Base-by-base conservation (phyloP, 2,888 invertebrate genomes). In the Tuta absoluta region DNA sequence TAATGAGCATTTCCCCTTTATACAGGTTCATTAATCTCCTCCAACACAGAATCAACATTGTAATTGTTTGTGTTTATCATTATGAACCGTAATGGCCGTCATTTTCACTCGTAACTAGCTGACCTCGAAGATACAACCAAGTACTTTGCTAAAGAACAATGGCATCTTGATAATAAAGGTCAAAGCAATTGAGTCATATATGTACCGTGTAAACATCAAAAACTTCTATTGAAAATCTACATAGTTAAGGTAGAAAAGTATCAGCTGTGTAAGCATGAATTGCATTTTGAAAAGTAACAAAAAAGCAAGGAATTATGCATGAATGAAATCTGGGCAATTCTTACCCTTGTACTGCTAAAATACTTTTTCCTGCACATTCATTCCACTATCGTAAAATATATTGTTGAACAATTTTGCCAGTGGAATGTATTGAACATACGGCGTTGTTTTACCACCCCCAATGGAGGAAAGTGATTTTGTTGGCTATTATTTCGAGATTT, bases 401-500 rank as follows among this genome's bases (percentile, higher is more conserved):
- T 41, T n/a, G 41, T 41, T 14, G 41, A 41, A 41, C n/a, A 41
- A 14, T 41, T 38, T 41, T 14, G 14, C 41, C n/a, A 12, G 19
- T 51, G 38, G 38, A 38, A 17, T 37, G 10, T 38, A 33, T 58
- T 38, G 19, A 37, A 12, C 12, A 58, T 58, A 37, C 19, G 33
- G 12, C 0, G 19, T 38, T 33, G 38, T 58, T 38, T 58, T 38
- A 58, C 58, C 58, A 19, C 17, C 19, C 58, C 19, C 33, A 17
- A 17, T 1, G 68, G 68, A 67, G 68, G 65, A 63, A 67, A 64
- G 71, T 70, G 68, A 74, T 75, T 76, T 72, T 72, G 68, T 69
- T 59, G 69, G 69, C 72, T 73, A 72, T 76, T 77, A 77, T 72
- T 72, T 23, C 21, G 21, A 17, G 33, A 58, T 58, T 17, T 11